phyloP scores from a whole-genome alignment of 2,113 vertebrate species.

The Copsychus sechellarum region DNA sequence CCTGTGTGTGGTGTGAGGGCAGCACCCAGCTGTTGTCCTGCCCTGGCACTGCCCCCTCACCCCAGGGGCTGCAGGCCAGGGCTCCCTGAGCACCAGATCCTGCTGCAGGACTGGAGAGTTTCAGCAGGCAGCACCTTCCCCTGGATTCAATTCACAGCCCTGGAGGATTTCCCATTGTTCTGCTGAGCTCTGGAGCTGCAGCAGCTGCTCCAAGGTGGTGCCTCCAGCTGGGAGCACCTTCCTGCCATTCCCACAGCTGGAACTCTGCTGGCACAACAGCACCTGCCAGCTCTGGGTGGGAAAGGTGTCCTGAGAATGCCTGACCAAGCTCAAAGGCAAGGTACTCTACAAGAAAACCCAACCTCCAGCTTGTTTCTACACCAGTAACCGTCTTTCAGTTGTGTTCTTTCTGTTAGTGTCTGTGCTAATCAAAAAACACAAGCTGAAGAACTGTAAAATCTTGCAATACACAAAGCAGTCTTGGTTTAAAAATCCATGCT shows the following conservation, averaged over 20 bases:
- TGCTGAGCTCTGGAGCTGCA: background rate
- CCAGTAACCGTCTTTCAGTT: background rate
- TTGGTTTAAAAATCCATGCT: slow-evolving; percentile 3
- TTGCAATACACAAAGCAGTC: slow-evolving; percentile 17
- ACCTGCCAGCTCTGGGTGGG: background rate
- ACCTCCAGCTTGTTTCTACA: background rate
- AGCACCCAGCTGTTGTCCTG: background rate
- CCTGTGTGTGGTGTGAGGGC: background rate
- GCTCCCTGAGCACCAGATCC: background rate
- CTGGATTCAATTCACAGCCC: background rate
- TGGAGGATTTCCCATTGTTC: background rate
- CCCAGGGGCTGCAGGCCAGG: background rate
- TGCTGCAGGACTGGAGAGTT: background rate
- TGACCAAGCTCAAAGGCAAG: background rate
- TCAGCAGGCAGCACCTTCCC: background rate
- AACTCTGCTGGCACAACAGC: background rate
- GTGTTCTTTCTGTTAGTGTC: background rate
- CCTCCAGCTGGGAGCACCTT: background rate
- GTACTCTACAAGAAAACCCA: background rate
- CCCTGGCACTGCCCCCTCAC: background rate
- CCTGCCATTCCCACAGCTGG: background rate
- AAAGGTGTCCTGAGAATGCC: background rate
- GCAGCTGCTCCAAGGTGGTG: background rate
- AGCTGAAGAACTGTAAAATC: slow-evolving; percentile 37
- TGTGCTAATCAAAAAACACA: background rate